phyloP scores from a whole-genome alignment of 1,140 invertebrate species.

The Pectinophora gossypiella region DNA sequence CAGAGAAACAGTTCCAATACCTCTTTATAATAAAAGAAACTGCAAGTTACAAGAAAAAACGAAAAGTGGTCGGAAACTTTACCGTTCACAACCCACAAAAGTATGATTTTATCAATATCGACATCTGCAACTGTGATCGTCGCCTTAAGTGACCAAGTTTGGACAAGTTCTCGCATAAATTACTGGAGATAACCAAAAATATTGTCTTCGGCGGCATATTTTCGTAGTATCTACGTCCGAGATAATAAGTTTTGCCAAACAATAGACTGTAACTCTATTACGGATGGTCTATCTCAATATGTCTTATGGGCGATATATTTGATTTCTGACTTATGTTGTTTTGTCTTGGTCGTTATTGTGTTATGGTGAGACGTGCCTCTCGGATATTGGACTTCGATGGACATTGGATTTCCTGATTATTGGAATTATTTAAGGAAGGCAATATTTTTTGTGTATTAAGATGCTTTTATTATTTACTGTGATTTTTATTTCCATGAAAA shows the following conservation, averaged over 20 bases:
- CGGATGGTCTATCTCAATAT: constrained; percentile 17
- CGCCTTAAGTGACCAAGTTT: constrained; percentile 42
- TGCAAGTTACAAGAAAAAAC: no score
- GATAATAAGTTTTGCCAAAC: constrained; percentile 55
- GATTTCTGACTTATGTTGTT: background rate
- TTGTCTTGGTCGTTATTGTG: background rate
- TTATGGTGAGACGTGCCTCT: background rate
- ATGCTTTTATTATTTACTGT: no score
- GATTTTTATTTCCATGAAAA: no score
- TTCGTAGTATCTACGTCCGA: constrained; percentile 34
- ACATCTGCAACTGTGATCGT: constrained; percentile 45
- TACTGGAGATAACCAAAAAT: constrained; percentile 60
- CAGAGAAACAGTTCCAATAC: no score
- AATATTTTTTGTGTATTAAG: no score
- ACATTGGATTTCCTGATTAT: no score
- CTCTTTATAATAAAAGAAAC: no score
- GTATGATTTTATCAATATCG: constrained; percentile 40
- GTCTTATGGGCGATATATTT: constrained; percentile 1
- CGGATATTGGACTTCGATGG: background rate
- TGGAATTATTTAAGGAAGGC: no score
- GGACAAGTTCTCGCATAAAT: constrained; percentile 51
- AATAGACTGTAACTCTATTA: constrained; percentile 28
- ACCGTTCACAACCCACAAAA: no score
- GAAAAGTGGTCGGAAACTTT: no score
- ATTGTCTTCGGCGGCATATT: constrained; percentile 60